Percentiles rank a stretch among this genome's conserved stretches.
phyloP scores from a whole-genome alignment of 2,797 vertebrate species.

The Periophthalmus magnuspinnatus region DNA sequence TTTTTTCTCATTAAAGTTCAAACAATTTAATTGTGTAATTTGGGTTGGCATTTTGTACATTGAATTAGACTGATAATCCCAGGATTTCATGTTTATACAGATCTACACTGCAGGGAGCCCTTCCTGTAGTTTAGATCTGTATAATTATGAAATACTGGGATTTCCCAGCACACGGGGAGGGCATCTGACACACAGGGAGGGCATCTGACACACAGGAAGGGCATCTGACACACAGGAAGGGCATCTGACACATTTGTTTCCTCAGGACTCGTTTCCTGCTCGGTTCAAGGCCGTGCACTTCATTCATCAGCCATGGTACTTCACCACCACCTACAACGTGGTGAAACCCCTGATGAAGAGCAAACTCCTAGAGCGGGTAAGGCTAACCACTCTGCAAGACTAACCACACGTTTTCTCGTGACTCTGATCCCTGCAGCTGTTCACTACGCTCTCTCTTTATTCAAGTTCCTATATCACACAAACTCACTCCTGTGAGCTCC shows the following conservation, averaged over 20 bases:
- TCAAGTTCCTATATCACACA: too few relatives aligned
- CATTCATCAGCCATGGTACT: slow-evolving; percentile 98
- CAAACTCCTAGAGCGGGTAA: slow-evolving; percentile 93
- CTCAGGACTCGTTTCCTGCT: slow-evolving; percentile 94
- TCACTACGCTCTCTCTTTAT: background rate
- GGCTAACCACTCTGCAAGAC: too few relatives aligned
- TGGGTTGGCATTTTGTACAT: too few relatives aligned
- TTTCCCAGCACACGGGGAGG: too few relatives aligned
- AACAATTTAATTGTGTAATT: too few relatives aligned
- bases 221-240: background rate
- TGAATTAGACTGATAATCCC: too few relatives aligned
- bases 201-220: background rate
- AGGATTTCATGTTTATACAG: too few relatives aligned
- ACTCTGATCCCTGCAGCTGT: background rate
- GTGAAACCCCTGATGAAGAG: slow-evolving; percentile 97
- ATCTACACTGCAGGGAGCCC: too few relatives aligned
- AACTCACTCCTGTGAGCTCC: too few relatives aligned
- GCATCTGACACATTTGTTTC: background rate
- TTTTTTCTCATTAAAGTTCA: too few relatives aligned
- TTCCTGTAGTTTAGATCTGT: too few relatives aligned
- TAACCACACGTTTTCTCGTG: background rate
- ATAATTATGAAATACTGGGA: too few relatives aligned
- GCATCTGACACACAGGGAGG: background rate
- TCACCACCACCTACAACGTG: slow-evolving; percentile 96
- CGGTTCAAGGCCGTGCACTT: slow-evolving; percentile 97